Percentiles rank a stretch among this genome's conserved stretches.
Evolutionary conservation across 2,888 invertebrate genomes (phyloP).

Genomic region (Portevinia maculata): DNA sequence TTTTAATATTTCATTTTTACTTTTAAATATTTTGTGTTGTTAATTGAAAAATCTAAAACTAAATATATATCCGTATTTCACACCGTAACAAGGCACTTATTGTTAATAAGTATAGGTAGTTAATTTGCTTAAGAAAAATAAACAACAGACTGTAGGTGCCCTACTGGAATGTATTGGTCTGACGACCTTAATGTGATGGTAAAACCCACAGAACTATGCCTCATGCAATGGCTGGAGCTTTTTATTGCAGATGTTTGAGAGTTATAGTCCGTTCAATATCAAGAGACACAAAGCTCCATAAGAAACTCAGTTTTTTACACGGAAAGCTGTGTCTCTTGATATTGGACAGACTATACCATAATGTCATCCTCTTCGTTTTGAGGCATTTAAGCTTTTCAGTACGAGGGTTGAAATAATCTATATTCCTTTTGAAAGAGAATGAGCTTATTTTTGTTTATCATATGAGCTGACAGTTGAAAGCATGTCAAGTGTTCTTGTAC

Average conservation of each 20-base stretch:
- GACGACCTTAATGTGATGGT: slow-evolving; percentile 41
- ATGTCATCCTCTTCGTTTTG: slow-evolving; percentile 47
- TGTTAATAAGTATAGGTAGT: slow-evolving; percentile 41
- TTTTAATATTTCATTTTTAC: slow-evolving; percentile 2
- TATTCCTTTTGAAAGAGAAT: neutral
- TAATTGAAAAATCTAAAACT: slow-evolving; percentile 15
- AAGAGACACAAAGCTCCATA: too few relatives aligned
- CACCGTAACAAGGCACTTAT: slow-evolving; percentile 60
- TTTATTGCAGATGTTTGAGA: slow-evolving; percentile 69
- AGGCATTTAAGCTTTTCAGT: slow-evolving; percentile 43
- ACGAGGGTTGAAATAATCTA: slow-evolving; percentile 7
- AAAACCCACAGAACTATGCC: slow-evolving; percentile 55
- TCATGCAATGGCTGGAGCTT: slow-evolving; percentile 58
- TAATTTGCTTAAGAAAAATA: neutral
- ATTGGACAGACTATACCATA: too few relatives aligned
- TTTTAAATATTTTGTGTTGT: slow-evolving; percentile 5
- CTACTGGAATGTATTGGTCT: slow-evolving; percentile 41
- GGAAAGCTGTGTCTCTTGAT: too few relatives aligned
- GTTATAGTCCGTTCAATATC: too few relatives aligned
- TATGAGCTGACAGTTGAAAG: slow-evolving; percentile 23
- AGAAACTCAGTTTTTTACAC: too few relatives aligned
- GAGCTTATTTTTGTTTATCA: slow-evolving; percentile 54
- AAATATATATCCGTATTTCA: slow-evolving; percentile 35
- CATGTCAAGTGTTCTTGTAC: slow-evolving; percentile 2
- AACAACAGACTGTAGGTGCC: slow-evolving; percentile 1